Evolutionary conservation across 2,113 vertebrate genomes (phyloP).

Genomic region (Leiothrix lutea): DNA sequence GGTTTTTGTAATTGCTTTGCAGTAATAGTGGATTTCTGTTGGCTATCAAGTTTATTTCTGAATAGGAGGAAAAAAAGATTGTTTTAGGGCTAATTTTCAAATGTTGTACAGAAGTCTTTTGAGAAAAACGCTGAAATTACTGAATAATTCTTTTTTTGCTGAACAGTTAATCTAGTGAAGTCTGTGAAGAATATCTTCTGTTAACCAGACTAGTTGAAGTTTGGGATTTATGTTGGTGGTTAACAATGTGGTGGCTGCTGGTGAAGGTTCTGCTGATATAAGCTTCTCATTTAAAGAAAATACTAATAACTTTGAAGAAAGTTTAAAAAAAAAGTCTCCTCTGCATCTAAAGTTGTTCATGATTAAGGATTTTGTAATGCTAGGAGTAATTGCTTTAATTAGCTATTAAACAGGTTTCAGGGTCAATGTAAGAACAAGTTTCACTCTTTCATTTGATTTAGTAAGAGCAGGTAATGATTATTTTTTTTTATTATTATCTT

Average conservation of each 20-base stretch:
- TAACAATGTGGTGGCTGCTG: background rate
- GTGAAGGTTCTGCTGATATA: background rate
- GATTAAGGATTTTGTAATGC: slow-evolving; percentile 83
- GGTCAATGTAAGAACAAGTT: slow-evolving; percentile 89
- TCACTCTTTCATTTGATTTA: slow-evolving; percentile 88
- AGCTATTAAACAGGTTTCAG: slow-evolving; percentile 90
- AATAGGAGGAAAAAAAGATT: background rate
- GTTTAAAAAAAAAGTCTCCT: background rate
- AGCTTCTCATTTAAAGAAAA: background rate
- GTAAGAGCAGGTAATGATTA: slow-evolving; percentile 88
- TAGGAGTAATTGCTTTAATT: slow-evolving; percentile 93
- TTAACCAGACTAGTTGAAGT: fast-evolving
- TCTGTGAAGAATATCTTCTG: background rate
- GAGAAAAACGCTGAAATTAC: background rate
- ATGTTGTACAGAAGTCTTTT: background rate
- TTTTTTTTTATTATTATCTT: slow-evolving; percentile 87
- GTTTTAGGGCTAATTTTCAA: background rate
- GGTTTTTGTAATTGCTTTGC: background rate
- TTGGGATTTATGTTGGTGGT: background rate
- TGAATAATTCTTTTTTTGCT: background rate
- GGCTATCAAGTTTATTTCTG: background rate
- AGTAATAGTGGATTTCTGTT: background rate
- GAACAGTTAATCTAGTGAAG: background rate
- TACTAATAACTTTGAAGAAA: background rate
- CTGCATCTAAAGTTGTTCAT: slow-evolving; percentile 45